Evolutionary conservation across 2,797 vertebrate species (phyloP).

Genomic region (Catostomus latipinnis): DNA sequence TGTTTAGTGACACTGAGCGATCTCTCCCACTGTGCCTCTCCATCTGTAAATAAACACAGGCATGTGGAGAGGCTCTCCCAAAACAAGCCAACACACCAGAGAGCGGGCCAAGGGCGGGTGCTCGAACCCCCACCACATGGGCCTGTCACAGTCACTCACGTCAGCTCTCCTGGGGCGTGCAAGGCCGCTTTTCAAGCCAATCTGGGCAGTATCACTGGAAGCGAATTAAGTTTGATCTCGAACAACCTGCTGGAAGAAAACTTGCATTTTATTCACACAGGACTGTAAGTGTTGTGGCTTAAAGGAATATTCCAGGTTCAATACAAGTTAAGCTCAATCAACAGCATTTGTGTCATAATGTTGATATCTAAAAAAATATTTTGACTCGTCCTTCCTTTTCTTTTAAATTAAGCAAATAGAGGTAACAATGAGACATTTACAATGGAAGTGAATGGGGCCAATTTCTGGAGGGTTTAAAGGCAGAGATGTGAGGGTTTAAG

Average conservation of each 20-base stretch:
- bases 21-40: constrained; percentile 62
- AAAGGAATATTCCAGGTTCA: too few relatives aligned
- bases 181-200: constrained; percentile 8
- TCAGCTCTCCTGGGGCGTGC: constrained; percentile 12
- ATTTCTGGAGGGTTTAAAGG: too few relatives aligned
- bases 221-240: constrained; percentile 53
- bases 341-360: too few relatives aligned
- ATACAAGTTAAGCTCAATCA: too few relatives aligned
- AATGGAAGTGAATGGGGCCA: too few relatives aligned
- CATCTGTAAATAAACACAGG: constrained; percentile 70
- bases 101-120: constrained; percentile 16
- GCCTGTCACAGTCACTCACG: constrained; percentile 17
- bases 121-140: constrained; percentile 4
- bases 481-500: too few relatives aligned
- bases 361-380: too few relatives aligned
- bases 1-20: constrained; percentile 64
- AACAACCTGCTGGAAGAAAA: constrained; percentile 36
- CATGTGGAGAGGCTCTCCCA: constrained; percentile 60
- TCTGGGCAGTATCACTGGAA: constrained; percentile 47
- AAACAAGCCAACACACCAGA: constrained; percentile 43
- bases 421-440: too few relatives aligned
- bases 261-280: constrained; percentile 41
- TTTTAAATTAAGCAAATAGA: too few relatives aligned
- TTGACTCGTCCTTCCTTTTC: too few relatives aligned
- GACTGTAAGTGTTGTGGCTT: background rate